Evolutionary conservation across 2,888 invertebrate genomes (phyloP), one percentile per base, ranked within the genome.

Genomic region (Nomada ferruginata): DNA sequence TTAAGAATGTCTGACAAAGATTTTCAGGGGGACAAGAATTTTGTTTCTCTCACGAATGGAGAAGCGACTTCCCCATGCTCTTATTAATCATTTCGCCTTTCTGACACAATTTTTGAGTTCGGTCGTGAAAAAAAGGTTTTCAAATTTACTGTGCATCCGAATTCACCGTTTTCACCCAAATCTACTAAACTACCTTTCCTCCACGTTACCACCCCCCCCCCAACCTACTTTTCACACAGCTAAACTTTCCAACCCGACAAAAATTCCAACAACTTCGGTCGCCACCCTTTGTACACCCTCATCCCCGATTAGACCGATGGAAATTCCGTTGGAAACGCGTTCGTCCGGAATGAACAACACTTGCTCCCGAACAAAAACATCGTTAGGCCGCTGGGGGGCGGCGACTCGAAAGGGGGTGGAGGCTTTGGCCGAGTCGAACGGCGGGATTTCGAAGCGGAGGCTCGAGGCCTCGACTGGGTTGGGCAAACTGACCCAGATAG

Each of bases 401-500:
- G 63, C 57, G 63, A 50, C 42, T 66, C 36, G 71, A 66, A 29
- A 18, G 57, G 50, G 81, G 81, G 82, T 71, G 76, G 82, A 75
- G 75, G 81, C 59, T 74, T 73, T 73, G 75, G 83, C 44, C 72
- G 69, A 63, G 83, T 64, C 74, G 69, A 75, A 74, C 76, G 57
- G 83, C 75, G 79, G 61, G 79, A 81, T 85, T 83, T 84, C 81
- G 88, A 72, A 78, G 65, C 78, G 85, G 75, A 85, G 84, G 85
- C 86, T 82, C 83, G 86, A 85, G 80, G 84, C 83, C 82, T 89
- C 85, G 79, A 79, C 82, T 85, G 83, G 87, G 89, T 89, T 91
- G 89, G 89, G 89, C 92, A 92, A 92, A 92, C 92, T 92, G 92
- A 92, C 91, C 92, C 89, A 91, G 89, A 92, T 92, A 90, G 87